Evolutionary conservation across 2,113 vertebrate species (phyloP), one percentile per base, ranked within the genome.

Genomic region (Gallinago jamesoni): DNA sequence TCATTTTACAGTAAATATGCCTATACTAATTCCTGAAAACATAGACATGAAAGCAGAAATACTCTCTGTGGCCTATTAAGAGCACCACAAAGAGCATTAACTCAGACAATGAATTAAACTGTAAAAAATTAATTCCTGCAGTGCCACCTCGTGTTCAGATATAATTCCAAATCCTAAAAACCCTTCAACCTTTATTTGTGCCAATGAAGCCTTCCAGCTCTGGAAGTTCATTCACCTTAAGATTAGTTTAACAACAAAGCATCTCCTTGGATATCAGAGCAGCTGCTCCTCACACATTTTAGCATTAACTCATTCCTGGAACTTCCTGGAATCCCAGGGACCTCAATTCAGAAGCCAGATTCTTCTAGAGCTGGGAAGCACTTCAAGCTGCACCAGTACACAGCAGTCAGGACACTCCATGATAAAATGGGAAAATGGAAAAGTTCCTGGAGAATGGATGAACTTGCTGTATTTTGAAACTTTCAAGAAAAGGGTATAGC

Each of bases 111-210:
- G 5, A 88, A 80, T 70, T 86, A 64, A 73, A 76, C 28, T 6
- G 8, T 45, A 72, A 18, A 45, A 91, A 78, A 75, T 45, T n/a
- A 83, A 59, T 96, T 93, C 94, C 78, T 95, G 50, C 86, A 95
- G 63, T 95, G 97, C 96, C 97, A 97, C 39, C 97, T 96, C 93
- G 96, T 97, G 97, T 95, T 95, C 89, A 93, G 45, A 92, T 27
- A 60, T 14, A 33, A 64, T 63, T 67, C 59, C 23, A 52, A 87
- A 63, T 25, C 37, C 69, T 41, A 66, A 41, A 43, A 84, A 43
- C 2, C 3, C 20, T 35, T 62, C 25, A 21, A 33, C 14, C 2
- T 76, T 47, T 41, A 64, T 68, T 69, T 73, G 16, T 55, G 48
- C 8, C 39, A 59, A 10, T 3, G 16, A 62, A 60, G 5, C 9